A percentile compares a stretch with the other conserved stretches of the same genome.
Conservation (phyloP, 1,140 invertebrate species). For the Orius laevigatus region DNA sequence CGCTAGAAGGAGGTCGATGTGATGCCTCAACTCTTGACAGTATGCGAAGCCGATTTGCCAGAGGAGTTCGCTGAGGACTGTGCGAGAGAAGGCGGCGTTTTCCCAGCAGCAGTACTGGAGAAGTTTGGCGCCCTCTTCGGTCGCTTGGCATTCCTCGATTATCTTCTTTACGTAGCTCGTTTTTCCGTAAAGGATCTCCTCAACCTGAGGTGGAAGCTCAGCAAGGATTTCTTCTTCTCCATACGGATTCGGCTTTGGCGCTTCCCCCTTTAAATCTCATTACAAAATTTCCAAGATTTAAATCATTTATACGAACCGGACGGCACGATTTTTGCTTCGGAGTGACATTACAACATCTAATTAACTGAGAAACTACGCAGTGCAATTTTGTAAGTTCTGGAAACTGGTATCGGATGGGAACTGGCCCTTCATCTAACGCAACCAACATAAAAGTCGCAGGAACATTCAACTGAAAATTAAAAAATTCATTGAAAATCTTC, state of each 20-base stretch:
- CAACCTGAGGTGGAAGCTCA: constrained; percentile 55
- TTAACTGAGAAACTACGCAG: constrained; percentile 79
- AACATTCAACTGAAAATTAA: constrained; percentile 40
- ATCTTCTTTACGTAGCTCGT: constrained; percentile 86
- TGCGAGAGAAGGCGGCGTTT: constrained; percentile 80
- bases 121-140: constrained; percentile 77
- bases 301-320: constrained; percentile 3
- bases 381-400: constrained; percentile 87
- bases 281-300: neutral
- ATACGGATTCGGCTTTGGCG: constrained; percentile 65
- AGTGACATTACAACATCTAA: constrained; percentile 84
- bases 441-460: constrained; percentile 79
- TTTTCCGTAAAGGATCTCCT: constrained; percentile 65
- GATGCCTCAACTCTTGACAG: constrained; percentile 82
- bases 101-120: constrained; percentile 92
- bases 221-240: constrained; percentile 58
- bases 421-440: constrained; percentile 82
- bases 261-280: constrained; percentile 25
- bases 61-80: constrained; percentile 72
- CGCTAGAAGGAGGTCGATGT: constrained; percentile 74
- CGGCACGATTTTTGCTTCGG: constrained; percentile 44
- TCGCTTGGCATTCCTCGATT: constrained; percentile 81
- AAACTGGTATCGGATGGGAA: constrained; percentile 90
- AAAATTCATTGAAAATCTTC: too few species aligned
- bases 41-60: constrained; percentile 92